These are phyloP conservation scores for Burhinus bistriatus DNA, from an alignment of 2,113 vertebrate species.

Conservation along the genomic window DNA sequence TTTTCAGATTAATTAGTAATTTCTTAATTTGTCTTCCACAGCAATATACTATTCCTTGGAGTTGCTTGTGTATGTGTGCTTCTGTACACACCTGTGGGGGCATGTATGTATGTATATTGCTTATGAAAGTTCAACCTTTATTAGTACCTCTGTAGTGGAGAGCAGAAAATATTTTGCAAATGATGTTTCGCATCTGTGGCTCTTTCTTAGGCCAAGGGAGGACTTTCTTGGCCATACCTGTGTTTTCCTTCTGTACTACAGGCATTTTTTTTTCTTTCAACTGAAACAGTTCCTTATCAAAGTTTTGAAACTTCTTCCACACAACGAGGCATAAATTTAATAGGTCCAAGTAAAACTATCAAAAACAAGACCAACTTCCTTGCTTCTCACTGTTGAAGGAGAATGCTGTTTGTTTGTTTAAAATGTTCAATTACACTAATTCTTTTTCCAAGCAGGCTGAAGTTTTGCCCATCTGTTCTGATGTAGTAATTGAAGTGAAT, in stretches of 20 bases:
- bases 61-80: neutral
- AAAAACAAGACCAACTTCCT: neutral
- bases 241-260: neutral
- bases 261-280: neutral
- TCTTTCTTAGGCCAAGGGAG: neutral
- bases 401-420: neutral
- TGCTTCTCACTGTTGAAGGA: neutral
- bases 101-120: neutral
- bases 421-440: neutral
- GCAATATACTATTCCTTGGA: neutral
- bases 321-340: neutral
- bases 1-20: neutral
- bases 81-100: neutral
- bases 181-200: neutral
- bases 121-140: neutral
- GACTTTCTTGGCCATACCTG: neutral
- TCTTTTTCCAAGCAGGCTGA: neutral
- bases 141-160: neutral
- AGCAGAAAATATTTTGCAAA: neutral
- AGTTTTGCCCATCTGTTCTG: neutral
- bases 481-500: neutral
- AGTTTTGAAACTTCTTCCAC: neutral
- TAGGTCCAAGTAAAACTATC: neutral
- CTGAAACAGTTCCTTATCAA: neutral
- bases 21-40: neutral